Evolutionary conservation across 1,140 invertebrate species (phyloP).

Genomic region (Macrosteles quadrilineatus): DNA sequence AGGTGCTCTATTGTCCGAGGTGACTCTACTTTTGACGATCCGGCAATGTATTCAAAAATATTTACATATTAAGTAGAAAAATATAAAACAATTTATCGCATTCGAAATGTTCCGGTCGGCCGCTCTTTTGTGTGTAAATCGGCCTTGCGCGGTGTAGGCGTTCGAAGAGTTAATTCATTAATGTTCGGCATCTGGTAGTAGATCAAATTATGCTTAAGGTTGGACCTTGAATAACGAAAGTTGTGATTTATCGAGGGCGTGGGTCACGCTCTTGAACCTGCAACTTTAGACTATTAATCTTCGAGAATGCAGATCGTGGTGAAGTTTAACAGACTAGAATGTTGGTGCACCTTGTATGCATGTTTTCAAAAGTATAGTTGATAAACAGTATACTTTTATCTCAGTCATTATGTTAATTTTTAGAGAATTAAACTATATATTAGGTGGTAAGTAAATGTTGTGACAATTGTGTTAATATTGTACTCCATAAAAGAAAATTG

Average conservation of each 20-base stretch:
- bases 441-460: too few species aligned
- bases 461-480: too few species aligned
- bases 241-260: slow-evolving; percentile 9
- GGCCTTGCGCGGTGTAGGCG: background rate
- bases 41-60: slow-evolving; percentile 22
- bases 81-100: slow-evolving; percentile 25
- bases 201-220: background rate
- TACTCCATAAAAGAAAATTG: too few species aligned
- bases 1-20: slow-evolving; percentile 4
- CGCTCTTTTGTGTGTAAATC: slow-evolving; percentile 19
- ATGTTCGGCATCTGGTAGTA: background rate
- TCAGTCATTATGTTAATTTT: too few species aligned
- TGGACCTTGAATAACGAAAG: slow-evolving; percentile 9
- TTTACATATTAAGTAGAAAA: slow-evolving; percentile 25
- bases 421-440: too few species aligned
- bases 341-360: too few species aligned
- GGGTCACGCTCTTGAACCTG: background rate
- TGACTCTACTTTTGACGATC: slow-evolving; percentile 24
- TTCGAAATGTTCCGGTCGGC: slow-evolving; percentile 9
- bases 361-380: too few species aligned
- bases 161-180: too few species aligned
- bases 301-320: too few species aligned
- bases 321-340: too few species aligned
- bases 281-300: too few species aligned
- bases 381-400: too few species aligned